Base-by-base conservation (phyloP, 2,797 vertebrate species). In the Luscinia megarhynchos region DNA sequence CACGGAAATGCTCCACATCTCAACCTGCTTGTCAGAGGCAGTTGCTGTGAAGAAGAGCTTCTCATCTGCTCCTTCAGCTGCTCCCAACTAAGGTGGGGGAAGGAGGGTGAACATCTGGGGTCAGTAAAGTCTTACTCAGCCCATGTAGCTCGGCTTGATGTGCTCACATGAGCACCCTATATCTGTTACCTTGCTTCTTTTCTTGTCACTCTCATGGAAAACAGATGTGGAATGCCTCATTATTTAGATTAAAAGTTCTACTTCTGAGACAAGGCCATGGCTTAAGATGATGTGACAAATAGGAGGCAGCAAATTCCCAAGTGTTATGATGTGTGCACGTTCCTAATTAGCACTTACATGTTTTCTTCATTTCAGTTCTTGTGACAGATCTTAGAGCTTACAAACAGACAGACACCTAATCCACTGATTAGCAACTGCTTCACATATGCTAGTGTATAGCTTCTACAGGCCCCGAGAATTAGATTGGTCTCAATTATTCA, bases 61-160 rank as follows among this genome's bases (percentile, higher is more conserved):
- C 22, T 63, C 9, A 1, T 67, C 36, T 8, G 5, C 23, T 67
- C 3, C 1, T 32, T 4, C 27, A 87, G 69, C 48, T 68, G 62
- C 76, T 74, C 61, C 0, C 0, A 63, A 27, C 48, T 32, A 6
- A 0, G 0, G 8, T 2, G 2, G 26, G 27, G 40, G 23, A 67
- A 84, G 34, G n/a, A 77, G 16, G n/a, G 29, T 0, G 12, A 90
- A 66, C 63, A 84, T 83, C 85, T 91, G 68, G 40, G 70, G 24
- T 26, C 54, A 73, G 72, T 41, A 27, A 89, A 76, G 29, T 27
- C 62, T 90, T 69, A 36, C 38, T 90, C 62, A 41, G 30, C 26
- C 67, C 23, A 0, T 12, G 48, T 34, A 55, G 32, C 70, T 91
- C 5, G 5, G 53, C 30, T 58, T 55, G 63, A 76, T 57, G 32